phyloP scores from a whole-genome alignment of 2,888 invertebrate genomes.

The Dexiosoma caninum region DNA sequence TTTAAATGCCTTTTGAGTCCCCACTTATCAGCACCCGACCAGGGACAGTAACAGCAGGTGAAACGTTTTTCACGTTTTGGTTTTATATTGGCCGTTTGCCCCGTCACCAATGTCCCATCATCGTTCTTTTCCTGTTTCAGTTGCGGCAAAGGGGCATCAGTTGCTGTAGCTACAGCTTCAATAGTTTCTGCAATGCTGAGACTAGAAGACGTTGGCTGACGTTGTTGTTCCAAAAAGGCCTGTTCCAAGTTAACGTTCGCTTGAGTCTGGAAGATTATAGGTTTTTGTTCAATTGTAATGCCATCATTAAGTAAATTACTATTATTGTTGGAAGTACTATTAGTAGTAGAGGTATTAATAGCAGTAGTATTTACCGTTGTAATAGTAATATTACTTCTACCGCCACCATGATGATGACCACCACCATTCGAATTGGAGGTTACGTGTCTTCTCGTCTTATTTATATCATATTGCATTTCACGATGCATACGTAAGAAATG shows the following conservation, averaged over 20 bases:
- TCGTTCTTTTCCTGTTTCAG: conserved; percentile 77
- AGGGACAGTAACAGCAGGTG: conserved; percentile 93
- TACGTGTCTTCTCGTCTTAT: conserved; percentile 83
- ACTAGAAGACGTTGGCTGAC: conserved; percentile 76
- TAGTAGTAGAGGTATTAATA: conserved; percentile 30
- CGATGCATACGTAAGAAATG: conserved; percentile 95
- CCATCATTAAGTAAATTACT: conserved; percentile 72
- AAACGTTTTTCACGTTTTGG: conserved; percentile 84
- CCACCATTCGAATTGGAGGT: conserved; percentile 71
- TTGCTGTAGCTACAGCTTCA: conserved; percentile 77
- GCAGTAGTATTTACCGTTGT: conserved; percentile 69
- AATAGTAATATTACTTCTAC: conserved; percentile 78
- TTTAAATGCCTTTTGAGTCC: conserved; percentile 94
- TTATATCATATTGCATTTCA: conserved; percentile 91
- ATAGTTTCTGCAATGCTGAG: conserved; percentile 77
- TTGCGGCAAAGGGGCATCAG: conserved; percentile 74
- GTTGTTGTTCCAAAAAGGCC: conserved; percentile 75
- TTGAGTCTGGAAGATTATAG: conserved; percentile 71
- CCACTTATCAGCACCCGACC: conserved; percentile 97
- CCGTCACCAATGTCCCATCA: conserved; percentile 68
- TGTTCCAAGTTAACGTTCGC: conserved; percentile 73
- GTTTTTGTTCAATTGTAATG: conserved; percentile 71
- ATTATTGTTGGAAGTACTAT: conserved; percentile 24
- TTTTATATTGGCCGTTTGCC: conserved; percentile 69
- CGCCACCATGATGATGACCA: conserved; percentile 80